Evolutionary conservation across 2,797 vertebrate species (phyloP).

Genomic region (Arnoldichthys spilopterus): DNA sequence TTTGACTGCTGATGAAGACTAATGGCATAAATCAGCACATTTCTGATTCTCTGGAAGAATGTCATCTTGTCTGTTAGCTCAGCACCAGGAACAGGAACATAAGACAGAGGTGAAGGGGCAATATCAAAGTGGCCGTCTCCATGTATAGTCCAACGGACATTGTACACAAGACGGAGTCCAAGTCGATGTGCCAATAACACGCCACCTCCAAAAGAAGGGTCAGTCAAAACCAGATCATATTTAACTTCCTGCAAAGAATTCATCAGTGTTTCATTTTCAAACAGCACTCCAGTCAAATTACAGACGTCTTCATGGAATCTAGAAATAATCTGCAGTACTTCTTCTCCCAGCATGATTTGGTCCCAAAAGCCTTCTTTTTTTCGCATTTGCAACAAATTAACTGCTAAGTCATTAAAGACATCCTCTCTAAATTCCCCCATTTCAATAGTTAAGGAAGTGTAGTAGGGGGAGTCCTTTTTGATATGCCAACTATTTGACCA

Average conservation of each 20-base stretch:
- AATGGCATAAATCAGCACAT: constrained; percentile 41
- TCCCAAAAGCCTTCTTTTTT: constrained; percentile 29
- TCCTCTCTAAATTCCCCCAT: neutral
- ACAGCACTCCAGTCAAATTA: constrained; percentile 45
- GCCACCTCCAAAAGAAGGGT: constrained; percentile 55
- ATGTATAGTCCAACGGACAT: constrained; percentile 57
- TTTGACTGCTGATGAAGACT: neutral
- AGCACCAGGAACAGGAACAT: constrained; percentile 49
- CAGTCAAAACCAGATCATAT: constrained; percentile 60
- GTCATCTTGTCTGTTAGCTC: constrained; percentile 62
- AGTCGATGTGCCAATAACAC: constrained; percentile 52
- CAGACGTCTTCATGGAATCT: constrained; percentile 36
- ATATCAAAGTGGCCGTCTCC: constrained; percentile 57
- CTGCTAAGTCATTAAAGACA: neutral
- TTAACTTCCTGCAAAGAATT: constrained; percentile 44
- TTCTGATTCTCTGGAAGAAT: constrained; percentile 53
- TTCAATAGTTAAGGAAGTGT: constrained; percentile 44
- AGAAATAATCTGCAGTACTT: constrained; percentile 2
- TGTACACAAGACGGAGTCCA: constrained; percentile 57
- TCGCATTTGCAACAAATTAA: neutral
- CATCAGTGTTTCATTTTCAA: constrained; percentile 58
- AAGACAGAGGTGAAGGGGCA: constrained; percentile 61
- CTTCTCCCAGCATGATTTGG: neutral
- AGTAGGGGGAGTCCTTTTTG: constrained; percentile 51
- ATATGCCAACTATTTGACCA: constrained; percentile 51